These are phyloP conservation scores for Drosophila lacertosa DNA, from an alignment of 1,140 invertebrate species.

Conservation along the genomic window DNA sequence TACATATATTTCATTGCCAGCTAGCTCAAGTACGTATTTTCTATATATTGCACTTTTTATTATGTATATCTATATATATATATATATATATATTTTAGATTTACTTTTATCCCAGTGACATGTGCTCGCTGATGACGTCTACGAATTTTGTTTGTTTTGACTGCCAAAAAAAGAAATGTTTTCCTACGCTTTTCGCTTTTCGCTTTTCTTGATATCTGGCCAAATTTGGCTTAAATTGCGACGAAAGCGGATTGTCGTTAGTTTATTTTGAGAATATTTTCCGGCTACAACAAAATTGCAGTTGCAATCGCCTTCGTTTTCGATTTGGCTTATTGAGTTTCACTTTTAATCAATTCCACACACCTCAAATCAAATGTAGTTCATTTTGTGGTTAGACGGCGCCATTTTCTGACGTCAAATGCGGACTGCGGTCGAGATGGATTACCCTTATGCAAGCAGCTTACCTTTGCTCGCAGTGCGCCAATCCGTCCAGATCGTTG, in stretches of 20 bases:
- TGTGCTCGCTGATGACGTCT: constrained; percentile 69
- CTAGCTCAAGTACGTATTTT: not conserved
- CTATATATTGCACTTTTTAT: constrained; percentile 6
- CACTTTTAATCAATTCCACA: constrained; percentile 32
- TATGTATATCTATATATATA: constrained; percentile 30
- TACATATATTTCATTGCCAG: not conserved
- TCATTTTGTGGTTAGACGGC: constrained; percentile 59
- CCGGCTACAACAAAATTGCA: not conserved
- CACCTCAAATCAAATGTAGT: constrained; percentile 54
- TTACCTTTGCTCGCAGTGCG: constrained; percentile 68
- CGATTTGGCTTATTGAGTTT: constrained; percentile 24
- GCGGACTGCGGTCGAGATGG: not conserved
- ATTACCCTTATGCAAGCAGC: constrained; percentile 58
- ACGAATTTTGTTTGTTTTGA: constrained; percentile 26
- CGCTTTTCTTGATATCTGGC: constrained; percentile 27
- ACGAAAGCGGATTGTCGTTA: not conserved
- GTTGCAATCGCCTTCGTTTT: not conserved
- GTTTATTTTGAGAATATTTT: too few relatives aligned
- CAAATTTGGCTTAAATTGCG: constrained; percentile 30
- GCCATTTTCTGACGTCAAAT: constrained; percentile 59
- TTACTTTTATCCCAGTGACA: constrained; percentile 45
- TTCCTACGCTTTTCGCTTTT: constrained; percentile 33
- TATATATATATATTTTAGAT: constrained; percentile 30
- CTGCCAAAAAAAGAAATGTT: constrained; percentile 65
- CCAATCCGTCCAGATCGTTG: constrained; percentile 20